Evolutionary conservation across 2,888 invertebrate species (phyloP), one percentile per base, ranked within the genome.

Genomic region (Lissocephala sabroskyi): DNA sequence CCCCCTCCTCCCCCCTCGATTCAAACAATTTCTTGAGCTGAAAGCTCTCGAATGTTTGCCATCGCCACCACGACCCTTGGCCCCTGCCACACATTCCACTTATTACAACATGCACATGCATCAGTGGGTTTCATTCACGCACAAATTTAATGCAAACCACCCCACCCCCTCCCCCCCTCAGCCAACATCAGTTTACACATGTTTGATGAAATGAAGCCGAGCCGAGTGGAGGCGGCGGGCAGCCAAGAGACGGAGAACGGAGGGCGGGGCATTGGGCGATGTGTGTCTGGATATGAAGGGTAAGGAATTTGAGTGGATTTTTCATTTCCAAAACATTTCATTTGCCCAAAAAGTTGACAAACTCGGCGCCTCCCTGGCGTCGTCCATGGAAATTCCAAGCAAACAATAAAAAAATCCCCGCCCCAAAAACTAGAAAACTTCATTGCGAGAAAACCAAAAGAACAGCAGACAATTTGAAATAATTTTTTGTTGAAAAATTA

Each of bases 401-500:
- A 10, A 37, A 37, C 23, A 37, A 37, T 32, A 9, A 19, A 35
- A 3, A 29, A 29, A 29, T 35, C n/a, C n/a, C n/a, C n/a, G n/a
- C 28, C 28, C 29, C 29, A 9, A 41, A 3, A 35, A 33, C 17
- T 39, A 33, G 36, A 14, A 19, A 7, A 44, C 30, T 19, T 17
- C 41, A 17, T 36, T 30, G 46, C 28, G 23, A 29, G 17, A 19
- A 18, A 43, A 33, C 23, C 29, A 37, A 45, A 6, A 39, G 16
- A 35, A 47, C 46, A 56, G 49, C 29, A 26, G 55, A 52, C 49
- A 49, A 62, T 61, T 52, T 56, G 18, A 30, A 32, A 41, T 18
- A 3, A 41, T 41, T 30, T 41, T 30, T 37, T 62, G 54, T 56
- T 52, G 58, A 52, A 62, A 73, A 71, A 76, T 76, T 73, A 76